Conservation (phyloP, 2,888 invertebrate genomes). For the Drosophila putrida region DNA sequence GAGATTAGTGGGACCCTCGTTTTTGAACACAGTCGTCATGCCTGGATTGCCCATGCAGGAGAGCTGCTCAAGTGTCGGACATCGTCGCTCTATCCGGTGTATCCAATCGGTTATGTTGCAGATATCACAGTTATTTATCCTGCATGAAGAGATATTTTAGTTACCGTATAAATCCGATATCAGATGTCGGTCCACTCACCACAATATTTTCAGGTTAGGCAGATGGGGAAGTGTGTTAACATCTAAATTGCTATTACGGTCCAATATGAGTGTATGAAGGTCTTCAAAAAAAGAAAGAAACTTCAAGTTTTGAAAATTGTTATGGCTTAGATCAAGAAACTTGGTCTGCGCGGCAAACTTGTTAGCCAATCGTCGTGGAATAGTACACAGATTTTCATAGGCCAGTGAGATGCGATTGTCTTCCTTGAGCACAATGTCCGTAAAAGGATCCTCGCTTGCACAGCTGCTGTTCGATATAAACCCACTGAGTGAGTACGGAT, state of each 20-base stretch:
- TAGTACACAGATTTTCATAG: conserved; percentile 89
- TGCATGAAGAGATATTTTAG: conserved; percentile 62
- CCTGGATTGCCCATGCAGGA: conserved; percentile 93
- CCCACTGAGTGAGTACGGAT: conserved; percentile 70
- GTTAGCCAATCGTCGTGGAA: conserved; percentile 89
- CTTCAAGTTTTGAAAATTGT: conserved; percentile 91
- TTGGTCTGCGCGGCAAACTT: conserved; percentile 88
- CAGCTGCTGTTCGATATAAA: conserved; percentile 72
- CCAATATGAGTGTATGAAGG: conserved; percentile 92
- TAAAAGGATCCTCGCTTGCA: conserved; percentile 76
- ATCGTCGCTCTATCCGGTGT: conserved; percentile 89
- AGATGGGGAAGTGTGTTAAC: conserved; percentile 90
- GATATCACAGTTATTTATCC: conserved; percentile 90
- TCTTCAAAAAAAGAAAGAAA: conserved; percentile 90
- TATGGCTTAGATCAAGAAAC: conserved; percentile 90
- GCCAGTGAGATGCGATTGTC: conserved; percentile 89
- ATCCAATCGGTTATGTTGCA: conserved; percentile 90
- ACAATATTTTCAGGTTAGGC: conserved; percentile 91
- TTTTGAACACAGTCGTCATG: conserved; percentile 87
- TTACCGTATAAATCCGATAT: no score
- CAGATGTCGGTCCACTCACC: conserved; percentile 85
- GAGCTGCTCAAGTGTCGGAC: conserved; percentile 91
- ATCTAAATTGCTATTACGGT: conserved; percentile 91
- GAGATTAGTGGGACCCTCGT: conserved; percentile 45
- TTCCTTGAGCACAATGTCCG: conserved; percentile 85